phyloP scores from a whole-genome alignment of 2,797 vertebrate genomes.

The Lemur catta region DNA sequence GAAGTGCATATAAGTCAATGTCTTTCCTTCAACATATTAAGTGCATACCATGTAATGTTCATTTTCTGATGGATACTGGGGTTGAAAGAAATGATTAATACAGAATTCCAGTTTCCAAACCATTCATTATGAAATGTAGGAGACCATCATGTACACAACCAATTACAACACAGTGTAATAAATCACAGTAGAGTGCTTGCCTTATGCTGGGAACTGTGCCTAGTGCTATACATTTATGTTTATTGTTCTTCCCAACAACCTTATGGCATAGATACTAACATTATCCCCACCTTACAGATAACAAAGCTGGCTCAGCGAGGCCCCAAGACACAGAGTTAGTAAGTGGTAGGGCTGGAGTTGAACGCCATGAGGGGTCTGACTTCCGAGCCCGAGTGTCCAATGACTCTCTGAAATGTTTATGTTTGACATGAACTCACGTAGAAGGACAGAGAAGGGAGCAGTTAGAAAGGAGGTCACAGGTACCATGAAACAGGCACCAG shows the following conservation, averaged over 20 bases:
- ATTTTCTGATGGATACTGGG: neutral
- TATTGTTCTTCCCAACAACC: neutral
- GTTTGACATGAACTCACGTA: neutral
- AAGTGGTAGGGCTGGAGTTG: neutral
- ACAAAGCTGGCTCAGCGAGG: neutral
- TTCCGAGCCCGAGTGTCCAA: neutral
- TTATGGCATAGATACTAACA: neutral
- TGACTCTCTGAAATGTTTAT: no score
- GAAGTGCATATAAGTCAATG: neutral
- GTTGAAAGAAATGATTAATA: neutral
- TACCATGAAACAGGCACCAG: neutral
- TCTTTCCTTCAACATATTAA: neutral
- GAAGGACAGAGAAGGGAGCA: neutral
- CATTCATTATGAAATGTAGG: neutral
- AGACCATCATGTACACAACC: neutral
- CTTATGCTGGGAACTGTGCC: neutral
- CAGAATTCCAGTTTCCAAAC: neutral
- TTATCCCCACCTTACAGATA: no score
- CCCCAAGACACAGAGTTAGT: neutral
- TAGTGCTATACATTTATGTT: neutral
- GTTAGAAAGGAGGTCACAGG: neutral
- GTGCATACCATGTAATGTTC: neutral
- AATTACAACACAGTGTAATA: no score
- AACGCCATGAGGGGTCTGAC: neutral
- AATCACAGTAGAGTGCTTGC: neutral